Evolutionary conservation across 2,113 vertebrate species (phyloP).

Genomic region (Saccopteryx bilineata): DNA sequence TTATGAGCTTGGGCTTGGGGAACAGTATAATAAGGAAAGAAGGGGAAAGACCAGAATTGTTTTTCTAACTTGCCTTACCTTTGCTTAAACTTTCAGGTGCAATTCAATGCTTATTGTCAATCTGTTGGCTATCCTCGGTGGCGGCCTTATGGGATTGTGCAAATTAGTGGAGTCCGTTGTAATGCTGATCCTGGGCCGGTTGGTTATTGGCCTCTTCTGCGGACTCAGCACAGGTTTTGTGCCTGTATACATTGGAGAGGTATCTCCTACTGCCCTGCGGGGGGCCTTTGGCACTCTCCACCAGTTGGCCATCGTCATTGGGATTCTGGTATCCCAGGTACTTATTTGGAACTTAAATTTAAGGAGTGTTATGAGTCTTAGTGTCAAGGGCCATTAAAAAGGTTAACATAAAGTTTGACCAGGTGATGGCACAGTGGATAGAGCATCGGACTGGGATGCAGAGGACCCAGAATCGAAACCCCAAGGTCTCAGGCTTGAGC

Average conservation of each 20-base stretch:
- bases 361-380: background rate
- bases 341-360: background rate
- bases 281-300: conserved; percentile 97
- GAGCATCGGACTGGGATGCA: no score
- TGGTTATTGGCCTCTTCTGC: conserved; percentile 94
- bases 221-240: conserved; percentile 96
- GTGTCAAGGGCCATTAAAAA: background rate
- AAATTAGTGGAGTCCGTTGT: conserved; percentile 89
- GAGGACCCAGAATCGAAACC: no score
- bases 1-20: background rate
- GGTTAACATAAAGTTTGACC: background rate
- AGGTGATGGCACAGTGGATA: no score
- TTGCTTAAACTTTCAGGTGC: conserved; percentile 87
- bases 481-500: no score
- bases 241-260: conserved; percentile 97
- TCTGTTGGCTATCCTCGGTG: conserved; percentile 89
- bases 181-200: conserved; percentile 94
- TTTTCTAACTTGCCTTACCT: conserved; percentile 19
- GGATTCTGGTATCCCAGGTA: conserved; percentile 98
- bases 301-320: conserved; percentile 96
- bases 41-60: rapidly evolving
- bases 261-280: conserved; percentile 93
- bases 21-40: background rate
- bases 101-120: conserved; percentile 96
- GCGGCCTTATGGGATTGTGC: conserved; percentile 93